These are phyloP conservation scores for Parapsyche elsis DNA, from an alignment of 1,140 invertebrate genomes.

Conservation along the genomic window DNA sequence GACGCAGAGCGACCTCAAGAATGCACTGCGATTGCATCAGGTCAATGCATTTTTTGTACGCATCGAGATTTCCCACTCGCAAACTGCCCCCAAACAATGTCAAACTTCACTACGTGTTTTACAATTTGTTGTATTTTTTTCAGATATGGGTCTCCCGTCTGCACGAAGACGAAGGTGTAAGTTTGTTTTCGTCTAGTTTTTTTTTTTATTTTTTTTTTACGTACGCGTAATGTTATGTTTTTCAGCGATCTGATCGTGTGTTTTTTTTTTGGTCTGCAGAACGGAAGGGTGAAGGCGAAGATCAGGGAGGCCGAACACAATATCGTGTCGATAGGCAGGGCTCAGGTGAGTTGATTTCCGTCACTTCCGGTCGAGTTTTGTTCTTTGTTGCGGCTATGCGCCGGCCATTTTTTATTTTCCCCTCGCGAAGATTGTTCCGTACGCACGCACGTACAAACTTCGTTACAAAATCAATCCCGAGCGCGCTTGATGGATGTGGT, in stretches of 20 bases:
- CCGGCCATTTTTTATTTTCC: no score
- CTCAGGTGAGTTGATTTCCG: constrained; percentile 63
- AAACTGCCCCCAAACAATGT: neutral
- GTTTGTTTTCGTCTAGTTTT: constrained; percentile 57
- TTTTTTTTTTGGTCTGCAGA: constrained; percentile 60
- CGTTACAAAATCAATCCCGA: neutral
- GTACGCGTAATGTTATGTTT: neutral
- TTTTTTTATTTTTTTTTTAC: constrained; percentile 4
- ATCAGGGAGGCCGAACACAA: constrained; percentile 68
- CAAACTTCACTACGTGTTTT: constrained; percentile 33
- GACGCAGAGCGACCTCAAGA: constrained; percentile 74
- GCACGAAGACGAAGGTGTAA: constrained; percentile 72
- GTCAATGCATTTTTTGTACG: constrained; percentile 64
- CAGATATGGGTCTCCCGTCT: constrained; percentile 70
- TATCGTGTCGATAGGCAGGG: constrained; percentile 67
- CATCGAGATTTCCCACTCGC: constrained; percentile 23
- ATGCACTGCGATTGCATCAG: constrained; percentile 76
- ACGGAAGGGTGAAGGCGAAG: constrained; percentile 64
- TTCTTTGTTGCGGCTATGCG: no score
- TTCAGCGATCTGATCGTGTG: neutral
- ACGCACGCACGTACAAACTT: neutral
- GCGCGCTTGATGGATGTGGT: neutral
- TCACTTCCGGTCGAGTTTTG: neutral
- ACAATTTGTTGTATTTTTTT: constrained; percentile 58
- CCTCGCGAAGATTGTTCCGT: neutral